Evolutionary conservation across 1,140 invertebrate genomes (phyloP).

Genomic region (Pristionchus pacificus): DNA sequence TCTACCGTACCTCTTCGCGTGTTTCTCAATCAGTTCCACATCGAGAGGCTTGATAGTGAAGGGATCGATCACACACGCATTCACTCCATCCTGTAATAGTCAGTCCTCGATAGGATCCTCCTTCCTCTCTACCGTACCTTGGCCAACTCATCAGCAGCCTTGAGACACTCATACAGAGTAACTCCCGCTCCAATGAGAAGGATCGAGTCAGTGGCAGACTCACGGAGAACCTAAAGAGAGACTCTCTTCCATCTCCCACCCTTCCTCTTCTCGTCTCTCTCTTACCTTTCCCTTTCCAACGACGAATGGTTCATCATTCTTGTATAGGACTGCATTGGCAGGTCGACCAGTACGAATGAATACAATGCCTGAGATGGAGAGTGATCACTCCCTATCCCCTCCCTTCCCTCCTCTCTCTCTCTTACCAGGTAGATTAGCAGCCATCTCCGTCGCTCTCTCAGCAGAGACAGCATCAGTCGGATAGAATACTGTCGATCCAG

Average conservation of each 20-base stretch:
- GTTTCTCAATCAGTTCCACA: conserved; percentile 69
- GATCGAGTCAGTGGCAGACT: conserved; percentile 71
- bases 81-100: conserved; percentile 58
- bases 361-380: conserved; percentile 85
- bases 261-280: too few species aligned
- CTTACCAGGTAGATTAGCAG: conserved; percentile 64
- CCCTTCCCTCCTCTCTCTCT: neutral
- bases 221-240: conserved; percentile 66
- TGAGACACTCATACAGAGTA: conserved; percentile 83
- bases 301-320: conserved; percentile 77
- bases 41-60: conserved; percentile 83
- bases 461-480: conserved; percentile 89
- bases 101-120: too few species aligned
- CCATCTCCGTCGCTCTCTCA: conserved; percentile 87
- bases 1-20: conserved; percentile 67
- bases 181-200: conserved; percentile 86
- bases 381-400: neutral
- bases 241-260: neutral
- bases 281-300: conserved; percentile 65
- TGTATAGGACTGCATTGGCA: conserved; percentile 79
- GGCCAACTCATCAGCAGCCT: conserved; percentile 75
- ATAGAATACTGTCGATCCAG: conserved; percentile 89
- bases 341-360: conserved; percentile 93
- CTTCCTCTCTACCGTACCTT: conserved; percentile 59
- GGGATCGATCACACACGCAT: conserved; percentile 48